A percentile compares a stretch with the other conserved stretches of the same genome.
These are phyloP conservation scores for Archaeoteleia sp. DNA, from an alignment of 2,888 invertebrate genomes.

Conservation along the genomic window DNA sequence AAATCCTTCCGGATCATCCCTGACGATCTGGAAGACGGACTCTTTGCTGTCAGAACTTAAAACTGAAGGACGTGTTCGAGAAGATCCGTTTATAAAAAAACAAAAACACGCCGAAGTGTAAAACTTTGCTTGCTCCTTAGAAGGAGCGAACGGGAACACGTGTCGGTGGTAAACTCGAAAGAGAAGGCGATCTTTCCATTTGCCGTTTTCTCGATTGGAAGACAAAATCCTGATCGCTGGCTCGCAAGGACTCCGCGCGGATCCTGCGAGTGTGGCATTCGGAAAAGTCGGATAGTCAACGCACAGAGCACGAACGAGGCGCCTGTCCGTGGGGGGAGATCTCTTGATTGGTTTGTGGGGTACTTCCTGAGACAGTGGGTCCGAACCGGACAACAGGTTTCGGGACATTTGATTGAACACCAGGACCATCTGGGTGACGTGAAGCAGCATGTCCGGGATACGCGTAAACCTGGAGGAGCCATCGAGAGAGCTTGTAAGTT, in stretches of 20 bases:
- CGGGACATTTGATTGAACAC: constrained; percentile 22
- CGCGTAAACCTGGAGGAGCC: constrained; percentile 65
- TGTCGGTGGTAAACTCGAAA: constrained; percentile 26
- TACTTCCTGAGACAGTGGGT: constrained; percentile 13
- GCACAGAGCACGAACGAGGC: constrained; percentile 59
- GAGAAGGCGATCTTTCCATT: constrained; percentile 8
- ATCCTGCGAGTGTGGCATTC: constrained; percentile 6
- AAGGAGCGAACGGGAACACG: constrained; percentile 21
- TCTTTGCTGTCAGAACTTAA: too few species aligned
- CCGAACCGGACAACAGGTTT: constrained; percentile 14
- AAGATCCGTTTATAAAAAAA: neutral
- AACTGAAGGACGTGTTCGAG: too few species aligned
- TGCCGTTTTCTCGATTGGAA: constrained; percentile 2
- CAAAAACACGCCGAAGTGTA: constrained; percentile 17
- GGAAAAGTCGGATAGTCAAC: constrained; percentile 59
- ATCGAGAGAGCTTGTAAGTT: constrained; percentile 61
- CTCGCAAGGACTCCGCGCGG: neutral
- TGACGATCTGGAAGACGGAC: too few species aligned
- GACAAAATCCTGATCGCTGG: neutral
- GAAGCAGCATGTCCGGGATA: constrained; percentile 54
- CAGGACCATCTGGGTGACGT: constrained; percentile 9
- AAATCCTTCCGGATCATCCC: too few species aligned
- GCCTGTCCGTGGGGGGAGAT: constrained; percentile 4
- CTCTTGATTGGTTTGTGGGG: neutral
- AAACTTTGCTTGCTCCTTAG: constrained; percentile 3